Conservation (phyloP, 2,888 invertebrate genomes). For the Petrolisthes manimaculis region DNA sequence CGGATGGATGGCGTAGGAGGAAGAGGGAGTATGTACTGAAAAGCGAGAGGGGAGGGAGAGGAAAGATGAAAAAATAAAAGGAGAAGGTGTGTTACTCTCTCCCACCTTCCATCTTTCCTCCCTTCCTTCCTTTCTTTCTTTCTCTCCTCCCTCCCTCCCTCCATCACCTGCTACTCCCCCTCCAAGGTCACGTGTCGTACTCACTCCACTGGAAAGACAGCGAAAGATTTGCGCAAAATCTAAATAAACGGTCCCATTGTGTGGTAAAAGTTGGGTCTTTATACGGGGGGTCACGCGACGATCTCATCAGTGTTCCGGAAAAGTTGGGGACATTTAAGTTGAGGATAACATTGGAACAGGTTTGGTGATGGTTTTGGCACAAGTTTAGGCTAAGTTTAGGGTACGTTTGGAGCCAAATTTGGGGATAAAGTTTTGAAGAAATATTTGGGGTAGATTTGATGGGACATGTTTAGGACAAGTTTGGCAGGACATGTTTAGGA, state of each 20-base stretch:
- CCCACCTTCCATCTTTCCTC: neutral
- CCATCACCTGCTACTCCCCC: neutral
- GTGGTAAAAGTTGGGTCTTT: neutral
- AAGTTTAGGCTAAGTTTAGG: no score
- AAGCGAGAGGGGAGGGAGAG: neutral
- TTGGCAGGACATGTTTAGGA: no score
- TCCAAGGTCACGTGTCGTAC: neutral
- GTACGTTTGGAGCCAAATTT: no score
- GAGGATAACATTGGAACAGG: no score
- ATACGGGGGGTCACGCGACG: neutral
- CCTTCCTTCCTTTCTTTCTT: neutral
- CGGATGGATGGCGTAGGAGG: neutral
- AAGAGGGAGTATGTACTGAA: slow-evolving; percentile 3
- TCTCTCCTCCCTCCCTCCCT: neutral
- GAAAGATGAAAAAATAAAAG: neutral
- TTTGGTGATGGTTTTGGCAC: no score
- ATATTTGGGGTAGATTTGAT: no score
- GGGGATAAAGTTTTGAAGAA: no score
- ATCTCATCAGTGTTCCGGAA: no score
- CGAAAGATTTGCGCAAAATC: neutral
- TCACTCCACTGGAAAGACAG: neutral
- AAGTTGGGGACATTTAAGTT: no score
- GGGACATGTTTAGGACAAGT: no score
- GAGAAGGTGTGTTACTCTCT: neutral
- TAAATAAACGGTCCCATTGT: neutral